Percentiles rank a stretch among this genome's conserved stretches.
Evolutionary conservation across 2,113 vertebrate species (phyloP).

Genomic region (Pontoporia blainvillei): DNA sequence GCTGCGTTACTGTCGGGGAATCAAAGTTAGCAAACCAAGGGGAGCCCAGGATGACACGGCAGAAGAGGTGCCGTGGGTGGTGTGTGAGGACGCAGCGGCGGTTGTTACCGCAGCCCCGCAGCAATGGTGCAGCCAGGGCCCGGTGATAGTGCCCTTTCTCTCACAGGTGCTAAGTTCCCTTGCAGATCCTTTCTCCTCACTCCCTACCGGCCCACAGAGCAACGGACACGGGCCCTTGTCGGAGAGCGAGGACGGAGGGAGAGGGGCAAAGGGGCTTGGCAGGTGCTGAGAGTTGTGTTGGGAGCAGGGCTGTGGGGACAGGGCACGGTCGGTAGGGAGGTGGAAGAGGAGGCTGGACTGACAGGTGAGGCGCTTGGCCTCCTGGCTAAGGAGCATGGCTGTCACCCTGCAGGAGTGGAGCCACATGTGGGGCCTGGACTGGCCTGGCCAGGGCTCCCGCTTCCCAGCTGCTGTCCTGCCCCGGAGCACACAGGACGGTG

Average conservation of each 20-base stretch:
- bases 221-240: too few species aligned
- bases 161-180: neutral
- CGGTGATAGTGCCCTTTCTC: neutral
- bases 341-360: neutral
- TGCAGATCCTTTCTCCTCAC: neutral
- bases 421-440: neutral
- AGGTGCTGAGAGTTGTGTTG: too few species aligned
- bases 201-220: neutral
- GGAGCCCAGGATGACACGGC: neutral
- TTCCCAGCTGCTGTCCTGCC: neutral
- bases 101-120: too few species aligned
- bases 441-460: rapidly evolving
- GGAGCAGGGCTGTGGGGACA: too few species aligned
- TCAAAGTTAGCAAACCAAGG: neutral
- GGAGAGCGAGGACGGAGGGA: too few species aligned
- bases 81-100: neutral
- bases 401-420: neutral
- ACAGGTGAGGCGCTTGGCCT: neutral
- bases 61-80: neutral
- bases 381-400: neutral
- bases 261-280: too few species aligned
- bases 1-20: neutral
- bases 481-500: neutral
- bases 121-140: too few species aligned
- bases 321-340: too few species aligned